Evolutionary conservation across 2,888 invertebrate species (phyloP), one percentile per base, ranked within the genome.

Genomic region (Drosophila mimetica): DNA sequence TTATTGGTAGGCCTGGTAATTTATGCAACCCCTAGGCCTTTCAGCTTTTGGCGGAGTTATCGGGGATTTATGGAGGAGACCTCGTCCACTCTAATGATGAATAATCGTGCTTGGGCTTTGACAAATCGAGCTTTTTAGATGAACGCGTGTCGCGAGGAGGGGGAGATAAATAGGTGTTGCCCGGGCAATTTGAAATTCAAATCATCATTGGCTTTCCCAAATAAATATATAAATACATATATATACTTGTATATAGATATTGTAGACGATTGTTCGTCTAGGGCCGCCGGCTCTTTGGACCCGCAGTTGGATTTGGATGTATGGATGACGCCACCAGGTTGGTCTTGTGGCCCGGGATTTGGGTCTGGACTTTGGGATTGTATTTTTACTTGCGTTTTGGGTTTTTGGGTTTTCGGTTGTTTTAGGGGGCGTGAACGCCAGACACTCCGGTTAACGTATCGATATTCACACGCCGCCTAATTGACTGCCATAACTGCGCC

Each of bases 401-500:
- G 6, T 25, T 25, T 16, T 32, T 48, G 13, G 7, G n/a, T 25
- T 42, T 42, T 39, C 2, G 41, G 41, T 2, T 41, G 25, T 14
- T 39, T 57, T 8, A n/a, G 46, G 58, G 79, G 86, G 82, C 78
- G 71, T 80, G 34, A 47, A 59, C 52, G 41, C 18, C 32, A 71
- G 54, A 65, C 65, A 65, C 65, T 69, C 44, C 61, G 64, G 30
- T 44, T 64, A 64, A 65, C 30, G 65, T 75, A 73, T 83, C 76
- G 61, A 72, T 65, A 80, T 86, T 82, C 81, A 82, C 81, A 86
- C 86, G 86, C 81, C 67, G 69, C 50, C 70, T 78, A 86, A 82
- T 82, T 84, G 83, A 81, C 82, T 79, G 65, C 63, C 52, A 69
- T 59, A 73, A 66, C 57, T 69, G 54, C 69, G 22, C 44, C 30